Percentiles rank a stretch among this genome's conserved stretches.
phyloP scores from a whole-genome alignment of 1,140 invertebrate species.

The Acromyrmex heyeri region DNA sequence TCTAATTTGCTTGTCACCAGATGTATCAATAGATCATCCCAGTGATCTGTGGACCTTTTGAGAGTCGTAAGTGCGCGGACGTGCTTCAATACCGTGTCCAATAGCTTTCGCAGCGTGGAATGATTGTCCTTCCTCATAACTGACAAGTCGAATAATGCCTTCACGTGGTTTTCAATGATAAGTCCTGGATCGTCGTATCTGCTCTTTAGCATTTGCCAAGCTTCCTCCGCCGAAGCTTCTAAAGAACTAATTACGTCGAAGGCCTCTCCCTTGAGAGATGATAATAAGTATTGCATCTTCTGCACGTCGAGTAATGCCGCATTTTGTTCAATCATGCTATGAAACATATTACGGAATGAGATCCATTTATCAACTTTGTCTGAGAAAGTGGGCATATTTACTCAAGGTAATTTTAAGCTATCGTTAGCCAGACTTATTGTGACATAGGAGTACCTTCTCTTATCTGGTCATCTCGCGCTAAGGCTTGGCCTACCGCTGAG shows the following conservation, averaged over 20 bases:
- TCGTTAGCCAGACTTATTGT: too few species aligned
- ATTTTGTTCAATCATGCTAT: not conserved
- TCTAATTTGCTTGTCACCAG: not conserved
- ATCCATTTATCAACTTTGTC: too few species aligned
- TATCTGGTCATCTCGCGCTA: too few species aligned
- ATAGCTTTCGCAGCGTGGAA: not conserved
- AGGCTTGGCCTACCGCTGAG: too few species aligned
- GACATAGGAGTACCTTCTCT: too few species aligned
- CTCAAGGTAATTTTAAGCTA: too few species aligned
- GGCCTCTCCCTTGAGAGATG: not conserved
- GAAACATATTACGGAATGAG: not conserved
- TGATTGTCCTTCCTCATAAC: not conserved
- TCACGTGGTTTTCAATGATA: not conserved
- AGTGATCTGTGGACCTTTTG: not conserved
- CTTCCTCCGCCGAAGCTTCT: not conserved
- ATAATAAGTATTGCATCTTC: not conserved
- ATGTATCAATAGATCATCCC: not conserved
- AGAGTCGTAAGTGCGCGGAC: not conserved
- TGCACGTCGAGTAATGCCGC: not conserved
- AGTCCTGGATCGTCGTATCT: not conserved
- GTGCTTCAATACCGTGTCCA: not conserved
- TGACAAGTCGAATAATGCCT: not conserved
- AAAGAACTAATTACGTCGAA: not conserved
- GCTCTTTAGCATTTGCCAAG: not conserved
- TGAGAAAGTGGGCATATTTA: too few species aligned